Percentiles rank a stretch among this genome's conserved stretches.
Evolutionary conservation across 2,113 vertebrate genomes (phyloP).

Genomic region (Tautogolabrus adspersus): DNA sequence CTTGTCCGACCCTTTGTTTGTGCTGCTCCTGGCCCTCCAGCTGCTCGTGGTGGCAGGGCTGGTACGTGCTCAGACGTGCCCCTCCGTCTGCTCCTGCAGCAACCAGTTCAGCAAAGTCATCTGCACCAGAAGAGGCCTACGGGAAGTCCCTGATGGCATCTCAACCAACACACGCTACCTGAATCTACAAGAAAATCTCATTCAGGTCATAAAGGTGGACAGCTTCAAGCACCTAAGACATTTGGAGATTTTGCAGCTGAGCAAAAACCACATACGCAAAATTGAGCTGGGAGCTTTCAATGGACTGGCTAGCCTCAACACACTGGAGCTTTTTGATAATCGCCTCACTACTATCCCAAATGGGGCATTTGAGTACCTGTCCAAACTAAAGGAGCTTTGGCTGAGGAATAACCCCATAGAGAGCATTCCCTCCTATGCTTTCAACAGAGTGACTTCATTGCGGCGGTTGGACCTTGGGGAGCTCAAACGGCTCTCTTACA

Average conservation of each 20-base stretch:
- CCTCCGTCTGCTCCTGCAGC: conserved; percentile 98
- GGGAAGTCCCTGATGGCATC: conserved; percentile 98
- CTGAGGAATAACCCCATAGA: conserved; percentile 98
- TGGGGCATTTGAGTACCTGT: conserved; percentile 98
- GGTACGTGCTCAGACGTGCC: conserved; percentile 98
- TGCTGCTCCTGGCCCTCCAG: conserved; percentile 98
- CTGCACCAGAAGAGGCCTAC: conserved; percentile 93
- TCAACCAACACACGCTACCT: conserved; percentile 97
- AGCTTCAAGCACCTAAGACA: conserved; percentile 99
- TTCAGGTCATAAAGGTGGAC: conserved; percentile 99
- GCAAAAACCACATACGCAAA: conserved; percentile 98
- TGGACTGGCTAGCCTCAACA: conserved; percentile 98
- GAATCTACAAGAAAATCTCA: conserved; percentile 99
- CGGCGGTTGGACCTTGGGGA: conserved; percentile 96
- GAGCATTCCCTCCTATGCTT: conserved; percentile 98
- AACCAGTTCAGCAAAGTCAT: conserved; percentile 99
- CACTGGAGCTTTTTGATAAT: conserved; percentile 99
- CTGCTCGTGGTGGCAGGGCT: conserved; percentile 97
- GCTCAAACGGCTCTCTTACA: conserved; percentile 96
- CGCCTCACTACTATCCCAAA: conserved; percentile 98
- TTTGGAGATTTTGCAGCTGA: conserved; percentile 96
- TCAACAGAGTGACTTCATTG: conserved; percentile 97
- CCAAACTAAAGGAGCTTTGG: conserved; percentile 99
- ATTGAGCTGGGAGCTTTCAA: conserved; percentile 99
- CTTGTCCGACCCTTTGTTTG: conserved; percentile 99